These are phyloP conservation scores for Notarius quadriscutis DNA, from an alignment of 2,113 vertebrate genomes.

Conservation along the genomic window DNA sequence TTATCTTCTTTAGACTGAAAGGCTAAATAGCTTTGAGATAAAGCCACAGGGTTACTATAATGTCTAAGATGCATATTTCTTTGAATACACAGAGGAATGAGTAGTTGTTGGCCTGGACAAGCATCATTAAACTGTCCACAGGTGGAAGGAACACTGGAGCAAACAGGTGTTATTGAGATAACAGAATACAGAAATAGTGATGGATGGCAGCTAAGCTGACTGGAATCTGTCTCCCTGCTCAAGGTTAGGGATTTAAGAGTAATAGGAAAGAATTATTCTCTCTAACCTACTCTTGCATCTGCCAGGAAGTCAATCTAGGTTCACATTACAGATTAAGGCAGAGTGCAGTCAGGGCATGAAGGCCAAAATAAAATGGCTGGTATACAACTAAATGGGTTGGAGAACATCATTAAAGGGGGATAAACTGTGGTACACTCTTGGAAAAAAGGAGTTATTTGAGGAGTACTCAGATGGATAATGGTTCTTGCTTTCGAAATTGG, in stretches of 20 bases:
- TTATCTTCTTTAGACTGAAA: conserved; percentile 7
- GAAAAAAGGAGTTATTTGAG: background rate
- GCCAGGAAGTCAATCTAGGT: conserved; percentile 38
- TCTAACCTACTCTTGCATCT: conserved; percentile 31
- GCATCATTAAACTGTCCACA: conserved; percentile 30
- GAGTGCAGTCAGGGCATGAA: conserved; percentile 8
- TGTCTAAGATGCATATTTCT: conserved; percentile 11
- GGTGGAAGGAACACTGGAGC: background rate
- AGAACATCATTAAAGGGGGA: conserved; percentile 33
- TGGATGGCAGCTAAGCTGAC: conserved; percentile 1
- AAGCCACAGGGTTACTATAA: conserved; percentile 26
- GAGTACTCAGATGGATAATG: background rate
- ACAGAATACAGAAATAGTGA: conserved; percentile 34
- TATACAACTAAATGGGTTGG: conserved; percentile 25
- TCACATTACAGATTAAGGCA: conserved; percentile 14
- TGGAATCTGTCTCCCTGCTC: background rate
- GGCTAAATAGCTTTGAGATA: background rate
- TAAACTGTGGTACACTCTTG: background rate
- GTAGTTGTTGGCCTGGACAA: conserved; percentile 1
- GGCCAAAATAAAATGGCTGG: conserved; percentile 24
- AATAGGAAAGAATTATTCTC: conserved; percentile 39
- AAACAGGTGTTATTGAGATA: conserved; percentile 16
- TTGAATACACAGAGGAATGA: conserved; percentile 36
- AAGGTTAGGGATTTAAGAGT: conserved; percentile 28
- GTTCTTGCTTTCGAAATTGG: background rate